A percentile compares a stretch with the other conserved stretches of the same genome.
phyloP scores from a whole-genome alignment of 2,888 invertebrate genomes.

The Dilophus febrilis region DNA sequence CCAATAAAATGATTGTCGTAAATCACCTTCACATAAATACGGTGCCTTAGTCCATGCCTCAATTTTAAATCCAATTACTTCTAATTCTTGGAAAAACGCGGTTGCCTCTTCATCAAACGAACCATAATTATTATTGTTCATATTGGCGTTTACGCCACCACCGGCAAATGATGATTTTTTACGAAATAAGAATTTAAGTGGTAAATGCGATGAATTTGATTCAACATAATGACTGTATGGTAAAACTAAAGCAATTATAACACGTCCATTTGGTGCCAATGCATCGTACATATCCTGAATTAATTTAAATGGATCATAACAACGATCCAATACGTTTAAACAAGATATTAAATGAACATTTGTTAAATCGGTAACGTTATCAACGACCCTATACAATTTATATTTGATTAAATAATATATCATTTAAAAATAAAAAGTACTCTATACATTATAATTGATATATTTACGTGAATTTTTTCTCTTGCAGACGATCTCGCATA shows the following conservation, averaged over 20 bases:
- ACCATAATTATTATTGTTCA: too few relatives aligned
- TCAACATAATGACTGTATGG: conserved; percentile 93
- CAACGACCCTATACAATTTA: conserved; percentile 24
- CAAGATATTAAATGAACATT: conserved; percentile 36
- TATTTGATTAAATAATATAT: conserved; percentile 13
- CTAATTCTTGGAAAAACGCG: conserved; percentile 43
- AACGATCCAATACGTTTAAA: conserved; percentile 86
- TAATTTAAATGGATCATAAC: conserved; percentile 66
- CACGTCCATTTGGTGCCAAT: conserved; percentile 53
- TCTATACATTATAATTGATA: background rate
- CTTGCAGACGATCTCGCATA: conserved; percentile 67
- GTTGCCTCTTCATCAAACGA: conserved; percentile 66
- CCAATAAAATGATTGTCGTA: conserved; percentile 81
- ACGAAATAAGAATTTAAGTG: background rate
- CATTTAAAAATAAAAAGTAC: background rate
- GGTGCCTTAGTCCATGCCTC: conserved; percentile 80
- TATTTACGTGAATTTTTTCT: conserved; percentile 60
- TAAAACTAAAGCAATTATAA: conserved; percentile 79
- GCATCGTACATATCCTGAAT: conserved; percentile 55
- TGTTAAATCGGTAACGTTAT: conserved; percentile 21
- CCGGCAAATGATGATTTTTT: too few relatives aligned
- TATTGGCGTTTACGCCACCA: too few relatives aligned
- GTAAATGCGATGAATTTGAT: conserved; percentile 38
- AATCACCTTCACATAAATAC: conserved; percentile 93
- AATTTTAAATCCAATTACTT: conserved; percentile 49